Conservation (phyloP, 2,797 vertebrate species). For the Molothrus aeneus region DNA sequence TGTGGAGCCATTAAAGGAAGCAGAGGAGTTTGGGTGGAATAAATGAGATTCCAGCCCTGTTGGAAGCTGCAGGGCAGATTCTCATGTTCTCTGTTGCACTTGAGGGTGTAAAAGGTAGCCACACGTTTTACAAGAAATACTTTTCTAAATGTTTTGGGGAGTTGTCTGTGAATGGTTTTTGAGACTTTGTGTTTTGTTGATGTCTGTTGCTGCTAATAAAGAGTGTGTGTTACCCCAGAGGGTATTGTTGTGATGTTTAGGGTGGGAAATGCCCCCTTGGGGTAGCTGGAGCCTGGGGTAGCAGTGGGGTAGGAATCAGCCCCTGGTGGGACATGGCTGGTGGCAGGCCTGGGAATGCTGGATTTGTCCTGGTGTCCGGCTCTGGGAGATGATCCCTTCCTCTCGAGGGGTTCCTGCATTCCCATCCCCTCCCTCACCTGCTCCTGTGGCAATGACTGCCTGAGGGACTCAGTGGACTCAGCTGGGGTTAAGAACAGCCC, state of each 20-base stretch:
- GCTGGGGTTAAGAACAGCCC: background rate
- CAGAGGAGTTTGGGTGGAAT: background rate
- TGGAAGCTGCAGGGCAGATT: background rate
- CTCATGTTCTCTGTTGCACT: background rate
- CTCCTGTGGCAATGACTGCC: rapidly evolving
- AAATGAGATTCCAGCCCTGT: rapidly evolving
- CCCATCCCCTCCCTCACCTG: background rate
- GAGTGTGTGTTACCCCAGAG: rapidly evolving
- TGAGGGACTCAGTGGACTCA: background rate
- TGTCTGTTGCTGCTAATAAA: conserved; percentile 19
- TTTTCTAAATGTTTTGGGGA: background rate
- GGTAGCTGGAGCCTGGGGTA: background rate
- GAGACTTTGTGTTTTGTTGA: background rate
- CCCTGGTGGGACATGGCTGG: background rate
- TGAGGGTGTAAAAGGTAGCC: background rate
- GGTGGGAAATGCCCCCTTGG: background rate
- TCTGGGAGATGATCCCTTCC: background rate
- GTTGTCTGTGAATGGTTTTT: background rate
- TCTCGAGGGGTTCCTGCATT: background rate
- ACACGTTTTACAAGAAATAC: rapidly evolving
- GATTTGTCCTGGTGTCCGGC: rapidly evolving
- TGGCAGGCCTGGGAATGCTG: background rate
- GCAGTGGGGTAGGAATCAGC: background rate
- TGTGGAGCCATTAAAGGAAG: rapidly evolving
- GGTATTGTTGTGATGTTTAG: rapidly evolving